phyloP scores from a whole-genome alignment of 2,888 invertebrate species.

The Minunthozetes semirufus region DNA sequence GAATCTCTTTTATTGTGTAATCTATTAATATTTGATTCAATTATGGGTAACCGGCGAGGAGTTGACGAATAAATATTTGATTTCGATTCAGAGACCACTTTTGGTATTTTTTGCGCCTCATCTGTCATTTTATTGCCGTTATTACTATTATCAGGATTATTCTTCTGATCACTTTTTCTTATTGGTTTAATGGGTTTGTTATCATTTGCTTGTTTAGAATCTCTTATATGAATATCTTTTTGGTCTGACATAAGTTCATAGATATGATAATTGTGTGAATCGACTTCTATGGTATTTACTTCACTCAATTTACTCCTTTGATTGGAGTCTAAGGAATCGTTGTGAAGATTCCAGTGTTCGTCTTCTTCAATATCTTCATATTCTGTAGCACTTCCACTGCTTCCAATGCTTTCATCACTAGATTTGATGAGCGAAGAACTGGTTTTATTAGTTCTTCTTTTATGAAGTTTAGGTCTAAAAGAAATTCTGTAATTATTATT shows the following conservation, averaged over 20 bases:
- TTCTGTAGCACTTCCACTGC: neutral
- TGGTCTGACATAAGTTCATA: neutral
- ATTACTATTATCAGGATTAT: too few relatives aligned
- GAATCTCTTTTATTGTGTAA: neutral
- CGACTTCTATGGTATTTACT: too few relatives aligned
- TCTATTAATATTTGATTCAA: neutral
- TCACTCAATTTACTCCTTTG: too few relatives aligned
- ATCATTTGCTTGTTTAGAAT: neutral
- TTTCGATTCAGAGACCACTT: neutral
- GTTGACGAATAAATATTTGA: neutral
- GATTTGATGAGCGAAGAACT: neutral
- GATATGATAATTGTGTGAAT: neutral
- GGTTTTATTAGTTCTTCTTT: neutral
- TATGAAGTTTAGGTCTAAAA: neutral
- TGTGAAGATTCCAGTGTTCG: too few relatives aligned
- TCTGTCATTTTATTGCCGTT: too few relatives aligned
- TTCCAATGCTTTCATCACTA: neutral
- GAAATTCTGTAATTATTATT: neutral
- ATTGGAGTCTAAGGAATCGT: too few relatives aligned
- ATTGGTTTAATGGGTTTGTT: too few relatives aligned
- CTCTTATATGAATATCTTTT: too few relatives aligned
- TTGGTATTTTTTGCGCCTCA: neutral
- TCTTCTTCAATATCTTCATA: constrained; percentile 21
- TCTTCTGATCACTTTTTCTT: too few relatives aligned
- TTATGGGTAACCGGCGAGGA: neutral